Evolutionary conservation across 1,140 invertebrate genomes (phyloP), one percentile per base, ranked within the genome.

Genomic region (Colletes gigas): DNA sequence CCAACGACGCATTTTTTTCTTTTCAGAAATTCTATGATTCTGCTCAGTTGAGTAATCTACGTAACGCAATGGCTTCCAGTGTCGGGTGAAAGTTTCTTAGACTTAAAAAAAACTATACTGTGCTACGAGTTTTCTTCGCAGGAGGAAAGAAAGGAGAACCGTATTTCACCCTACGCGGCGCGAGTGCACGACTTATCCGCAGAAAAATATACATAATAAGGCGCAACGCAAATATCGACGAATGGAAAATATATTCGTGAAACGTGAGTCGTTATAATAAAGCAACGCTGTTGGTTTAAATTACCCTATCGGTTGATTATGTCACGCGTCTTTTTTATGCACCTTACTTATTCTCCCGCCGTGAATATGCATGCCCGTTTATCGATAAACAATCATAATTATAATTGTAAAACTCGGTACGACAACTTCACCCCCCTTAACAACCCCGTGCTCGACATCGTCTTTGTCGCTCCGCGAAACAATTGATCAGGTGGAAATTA

Each of bases 361-460:
- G 52, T 79, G 77, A 73, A 79, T 79, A 79, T 79, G 41, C 54
- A 77, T 55, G 0, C 7, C 1, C 6, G 41, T 63, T 71, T 19
- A 67, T 75, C 72, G 44, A 81, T 75, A 74, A 75, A 81, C 65
- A 75, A 81, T 81, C 63, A 44, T 60, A 67, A 75, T 81, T 75
- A 81, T 44, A 81, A 81, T 81, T 75, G 78, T 75, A 75, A 75
- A 81, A 75, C 63, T 52, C 41, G 78, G 21, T 54, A 44, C 52
- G 50, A 71, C 68, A 77, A 50, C 41, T 65, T 55, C 54, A 30
- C 39, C 8, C 47, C 9, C 7, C 12, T 6, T 6, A 0, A 30
- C 59, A 12, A 1, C 0, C 55, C 55, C 9, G 55, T 19, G 8
- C 21, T 55, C 65, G 19, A 68, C 10, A 57, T 30, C n/a, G 17